phyloP scores from a whole-genome alignment of 2,888 invertebrate genomes.

The Caenorhabditis afra region DNA sequence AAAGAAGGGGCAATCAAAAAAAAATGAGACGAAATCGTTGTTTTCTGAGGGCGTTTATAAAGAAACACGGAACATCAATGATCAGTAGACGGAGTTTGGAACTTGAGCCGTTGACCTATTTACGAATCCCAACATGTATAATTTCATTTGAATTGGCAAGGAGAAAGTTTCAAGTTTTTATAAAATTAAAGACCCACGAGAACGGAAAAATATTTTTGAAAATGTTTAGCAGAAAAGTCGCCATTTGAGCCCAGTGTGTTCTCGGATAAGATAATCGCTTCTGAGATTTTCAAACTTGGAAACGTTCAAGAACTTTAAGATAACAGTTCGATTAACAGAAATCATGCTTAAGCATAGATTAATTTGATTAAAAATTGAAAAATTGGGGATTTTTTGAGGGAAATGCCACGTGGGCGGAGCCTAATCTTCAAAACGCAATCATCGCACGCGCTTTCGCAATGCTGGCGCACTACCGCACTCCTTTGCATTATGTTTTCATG shows the following conservation, averaged over 20 bases:
- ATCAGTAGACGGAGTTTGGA: constrained; percentile 29
- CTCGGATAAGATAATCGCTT: too few species aligned
- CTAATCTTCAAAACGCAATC: neutral
- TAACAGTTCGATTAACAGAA: too few species aligned
- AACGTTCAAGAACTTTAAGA: too few species aligned
- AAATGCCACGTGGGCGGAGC: constrained; percentile 11
- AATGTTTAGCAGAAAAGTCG: too few species aligned
- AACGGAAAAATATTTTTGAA: too few species aligned
- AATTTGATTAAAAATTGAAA: too few species aligned
- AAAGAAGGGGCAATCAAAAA: neutral
- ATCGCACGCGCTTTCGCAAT: constrained; percentile 24
- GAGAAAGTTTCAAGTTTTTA: too few species aligned
- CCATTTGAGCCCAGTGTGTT: too few species aligned
- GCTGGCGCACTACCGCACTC: neutral
- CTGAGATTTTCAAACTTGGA: too few species aligned
- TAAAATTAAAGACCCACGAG: too few species aligned
- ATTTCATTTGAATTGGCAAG: too few species aligned
- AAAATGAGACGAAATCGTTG: neutral
- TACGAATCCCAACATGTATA: neutral
- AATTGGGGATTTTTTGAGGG: constrained; percentile 10
- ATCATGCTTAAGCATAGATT: too few species aligned
- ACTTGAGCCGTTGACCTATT: constrained; percentile 3
- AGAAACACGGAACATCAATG: constrained; percentile 25
- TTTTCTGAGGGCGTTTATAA: constrained; percentile 1
- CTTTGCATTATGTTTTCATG: neutral